Evolutionary conservation across 2,888 invertebrate species (phyloP), one percentile per base, ranked within the genome.

Genomic region (Flexamia atlantica): DNA sequence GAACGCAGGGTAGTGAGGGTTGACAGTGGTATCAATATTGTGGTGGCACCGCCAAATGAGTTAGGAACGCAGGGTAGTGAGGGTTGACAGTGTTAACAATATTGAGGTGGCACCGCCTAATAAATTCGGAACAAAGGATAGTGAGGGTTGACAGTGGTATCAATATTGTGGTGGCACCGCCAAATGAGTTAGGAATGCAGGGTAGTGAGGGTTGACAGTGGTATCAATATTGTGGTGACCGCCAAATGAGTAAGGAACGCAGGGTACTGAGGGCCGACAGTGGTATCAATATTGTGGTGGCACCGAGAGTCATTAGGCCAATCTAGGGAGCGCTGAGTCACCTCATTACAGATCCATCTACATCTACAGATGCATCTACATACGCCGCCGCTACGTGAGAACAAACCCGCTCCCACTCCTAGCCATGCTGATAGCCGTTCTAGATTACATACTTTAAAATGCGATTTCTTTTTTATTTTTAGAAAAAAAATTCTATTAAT

Each of bases 261-360:
- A 64, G 10, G 30, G 64, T 40, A 72, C 68, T 9, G 14, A 32
- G n/a, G 72, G 46, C 46, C 76, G 25, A 70, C 36, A 36, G 23
- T 42, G 76, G 76, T 76, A 76, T 76, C 76, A 76, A 76, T 76
- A 76, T 46, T 76, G 50, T 76, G 76, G 46, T 46, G 46, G 72
- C 36, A 14, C 72, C 5, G 72, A 70, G 23, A 36, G 40, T 76
- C 40, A 76, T 76, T 42, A 46, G 23, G 28, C 20, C 40, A 76
- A 76, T 76, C 76, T 40, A 46, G 50, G 25, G 28, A 28, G 25
- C 28, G 76, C 76, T 76, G 76, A 76, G 76, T 76, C 76, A 76
- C 20, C 46, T 76, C 76, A 76, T 76, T 76, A 76, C 76, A 25
- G 28, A 28, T 36, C 76, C 76, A 72, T 72, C 42, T 72, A 72